Evolutionary conservation across 2,797 vertebrate genomes (phyloP).

Genomic region (Artibeus jamaicensis): DNA sequence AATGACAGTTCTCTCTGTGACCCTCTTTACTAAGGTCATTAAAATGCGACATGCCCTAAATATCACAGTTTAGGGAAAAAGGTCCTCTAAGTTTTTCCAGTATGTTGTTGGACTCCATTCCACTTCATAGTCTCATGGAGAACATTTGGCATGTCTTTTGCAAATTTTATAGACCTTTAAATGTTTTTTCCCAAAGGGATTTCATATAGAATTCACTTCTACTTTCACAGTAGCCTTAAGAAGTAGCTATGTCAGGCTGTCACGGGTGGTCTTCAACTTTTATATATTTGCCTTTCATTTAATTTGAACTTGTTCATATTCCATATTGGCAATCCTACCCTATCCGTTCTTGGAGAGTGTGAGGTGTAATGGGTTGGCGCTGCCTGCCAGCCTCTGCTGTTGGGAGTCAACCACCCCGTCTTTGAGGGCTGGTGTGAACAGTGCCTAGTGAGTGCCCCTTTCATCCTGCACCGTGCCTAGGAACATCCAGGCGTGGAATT

Average conservation of each 20-base stretch:
- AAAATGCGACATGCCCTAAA: not conserved
- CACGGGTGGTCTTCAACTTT: conserved; percentile 54
- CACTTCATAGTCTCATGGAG: conserved; percentile 18
- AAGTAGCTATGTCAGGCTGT: conserved; percentile 9
- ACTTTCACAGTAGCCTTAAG: conserved; percentile 48
- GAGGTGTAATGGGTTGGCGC: not conserved
- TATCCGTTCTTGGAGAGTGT: not conserved
- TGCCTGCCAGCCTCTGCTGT: not conserved
- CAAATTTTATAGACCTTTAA: conserved; percentile 57
- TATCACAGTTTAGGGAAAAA: not conserved
- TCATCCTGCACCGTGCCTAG: too few species aligned
- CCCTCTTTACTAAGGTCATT: not conserved
- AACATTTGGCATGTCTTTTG: conserved; percentile 45
- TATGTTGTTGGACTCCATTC: not conserved
- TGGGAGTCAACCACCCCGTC: not conserved
- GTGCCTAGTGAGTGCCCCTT: not conserved
- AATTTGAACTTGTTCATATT: conserved; percentile 39
- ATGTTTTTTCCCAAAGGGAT: conserved; percentile 33
- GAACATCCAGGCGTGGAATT: not conserved
- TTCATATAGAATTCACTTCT: conserved; percentile 34
- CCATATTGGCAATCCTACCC: not conserved
- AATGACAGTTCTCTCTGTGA: not conserved
- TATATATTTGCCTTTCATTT: conserved; percentile 59
- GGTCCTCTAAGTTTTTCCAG: not conserved
- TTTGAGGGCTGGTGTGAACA: not conserved